These are phyloP conservation scores for Crotophaga sulcirostris DNA, from an alignment of 2,113 vertebrate species.

Conservation along the genomic window DNA sequence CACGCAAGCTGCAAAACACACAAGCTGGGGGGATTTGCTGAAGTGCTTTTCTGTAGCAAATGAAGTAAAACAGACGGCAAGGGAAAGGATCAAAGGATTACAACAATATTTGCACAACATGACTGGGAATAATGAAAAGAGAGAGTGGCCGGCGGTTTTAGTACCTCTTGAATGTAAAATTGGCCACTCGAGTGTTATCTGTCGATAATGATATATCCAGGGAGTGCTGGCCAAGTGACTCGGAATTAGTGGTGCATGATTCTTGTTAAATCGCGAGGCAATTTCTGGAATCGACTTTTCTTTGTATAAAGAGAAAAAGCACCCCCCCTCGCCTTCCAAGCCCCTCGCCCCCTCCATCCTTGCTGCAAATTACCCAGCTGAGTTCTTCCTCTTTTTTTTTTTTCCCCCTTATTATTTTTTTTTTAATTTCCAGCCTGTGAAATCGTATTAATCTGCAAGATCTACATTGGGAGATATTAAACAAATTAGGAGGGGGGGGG, in stretches of 20 bases:
- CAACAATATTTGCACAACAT: constrained; percentile 99
- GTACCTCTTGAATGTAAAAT: constrained; percentile 89
- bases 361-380: constrained; percentile 63
- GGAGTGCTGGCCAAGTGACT: constrained; percentile 74
- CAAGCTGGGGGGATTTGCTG: constrained; percentile 87
- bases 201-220: constrained; percentile 78
- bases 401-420: too few relatives aligned
- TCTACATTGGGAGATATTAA: constrained; percentile 50
- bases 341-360: constrained; percentile 36
- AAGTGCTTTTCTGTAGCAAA: constrained; percentile 83
- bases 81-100: constrained; percentile 93
- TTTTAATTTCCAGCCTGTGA: constrained; percentile 63
- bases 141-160: constrained; percentile 82
- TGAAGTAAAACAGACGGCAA: constrained; percentile 86
- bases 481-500: constrained; percentile 59
- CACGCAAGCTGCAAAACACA: constrained; percentile 83
- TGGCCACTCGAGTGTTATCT: constrained; percentile 82
- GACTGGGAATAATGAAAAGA: constrained; percentile 97
- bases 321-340: not conserved
- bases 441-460: constrained; percentile 75
- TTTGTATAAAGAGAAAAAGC: constrained; percentile 4
- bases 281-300: constrained; percentile 71
- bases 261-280: constrained; percentile 76
- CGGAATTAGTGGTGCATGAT: constrained; percentile 79
- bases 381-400: not conserved